These are phyloP conservation scores for Odocoileus virginianus DNA, from an alignment of 2,113 vertebrate genomes.

Conservation along the genomic window DNA sequence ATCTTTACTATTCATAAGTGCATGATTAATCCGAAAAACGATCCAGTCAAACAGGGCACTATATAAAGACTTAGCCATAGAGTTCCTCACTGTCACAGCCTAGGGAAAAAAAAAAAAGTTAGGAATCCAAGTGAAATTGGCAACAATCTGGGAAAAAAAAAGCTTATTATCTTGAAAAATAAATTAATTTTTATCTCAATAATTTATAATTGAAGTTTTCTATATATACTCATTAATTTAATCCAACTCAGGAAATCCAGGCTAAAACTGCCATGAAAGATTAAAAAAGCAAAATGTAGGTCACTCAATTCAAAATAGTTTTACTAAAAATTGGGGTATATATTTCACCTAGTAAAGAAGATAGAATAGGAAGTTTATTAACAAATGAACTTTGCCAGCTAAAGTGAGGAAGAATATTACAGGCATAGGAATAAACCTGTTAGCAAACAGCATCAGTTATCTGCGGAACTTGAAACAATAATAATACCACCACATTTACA, in stretches of 20 bases:
- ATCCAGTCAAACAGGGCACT: conserved; percentile 99
- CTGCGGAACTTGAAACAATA: not conserved
- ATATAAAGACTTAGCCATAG: conserved; percentile 98
- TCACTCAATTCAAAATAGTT: not conserved
- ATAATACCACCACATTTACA: not conserved
- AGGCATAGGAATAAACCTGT: conserved; percentile 18
- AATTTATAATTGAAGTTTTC: conserved; percentile 19
- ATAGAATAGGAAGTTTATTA: conserved; percentile 14
- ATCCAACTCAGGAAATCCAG: not conserved
- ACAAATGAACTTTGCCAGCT: conserved; percentile 33
- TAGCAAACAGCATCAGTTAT: not conserved
- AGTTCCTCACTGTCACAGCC: conserved; percentile 95
- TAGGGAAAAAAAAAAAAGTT: conserved; percentile 64
- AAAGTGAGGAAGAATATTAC: not conserved
- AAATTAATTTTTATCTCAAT: conserved; percentile 23
- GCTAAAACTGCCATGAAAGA: not conserved
- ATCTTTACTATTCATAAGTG: conserved; percentile 93
- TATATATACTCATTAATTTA: conserved; percentile 1
- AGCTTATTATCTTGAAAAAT: not conserved
- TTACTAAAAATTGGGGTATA: not conserved
- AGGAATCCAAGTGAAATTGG: not conserved
- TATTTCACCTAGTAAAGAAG: not conserved
- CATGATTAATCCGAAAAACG: conserved; percentile 98
- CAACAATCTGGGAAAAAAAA: conserved; percentile 23
- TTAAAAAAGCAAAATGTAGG: conserved; percentile 9